Evolutionary conservation across 1,140 invertebrate species (phyloP).

Genomic region (Acromyrmex charruanus): DNA sequence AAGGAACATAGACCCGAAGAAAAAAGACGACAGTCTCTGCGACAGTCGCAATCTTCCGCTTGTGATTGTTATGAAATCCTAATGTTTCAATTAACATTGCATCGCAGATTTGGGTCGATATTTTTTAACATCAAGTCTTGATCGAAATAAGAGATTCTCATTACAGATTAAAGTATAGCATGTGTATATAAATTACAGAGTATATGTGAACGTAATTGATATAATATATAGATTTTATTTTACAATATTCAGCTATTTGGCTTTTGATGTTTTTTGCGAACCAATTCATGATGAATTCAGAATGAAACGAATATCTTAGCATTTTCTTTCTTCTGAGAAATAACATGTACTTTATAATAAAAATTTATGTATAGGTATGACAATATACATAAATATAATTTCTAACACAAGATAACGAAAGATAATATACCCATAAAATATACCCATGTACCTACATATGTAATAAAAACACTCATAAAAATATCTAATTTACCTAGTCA

Average conservation of each 20-base stretch:
- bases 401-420: not conserved
- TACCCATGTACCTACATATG: too few species aligned
- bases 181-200: too few species aligned
- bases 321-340: not conserved
- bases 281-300: not conserved
- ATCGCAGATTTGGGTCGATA: too few species aligned
- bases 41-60: too few species aligned
- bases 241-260: not conserved
- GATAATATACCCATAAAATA: too few species aligned
- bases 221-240: conserved; percentile 38
- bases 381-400: not conserved
- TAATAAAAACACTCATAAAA: not conserved
- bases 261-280: not conserved
- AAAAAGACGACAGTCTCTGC: too few species aligned
- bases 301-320: not conserved
- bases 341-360: not conserved
- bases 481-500: not conserved
- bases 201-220: conserved; percentile 33
- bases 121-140: too few species aligned
- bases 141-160: too few species aligned
- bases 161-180: too few species aligned
- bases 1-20: too few species aligned
- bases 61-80: too few species aligned
- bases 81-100: too few species aligned
- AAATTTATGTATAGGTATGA: not conserved